These are phyloP conservation scores for Limnephilus marmoratus DNA, from an alignment of 2,888 invertebrate genomes.

Conservation along the genomic window DNA sequence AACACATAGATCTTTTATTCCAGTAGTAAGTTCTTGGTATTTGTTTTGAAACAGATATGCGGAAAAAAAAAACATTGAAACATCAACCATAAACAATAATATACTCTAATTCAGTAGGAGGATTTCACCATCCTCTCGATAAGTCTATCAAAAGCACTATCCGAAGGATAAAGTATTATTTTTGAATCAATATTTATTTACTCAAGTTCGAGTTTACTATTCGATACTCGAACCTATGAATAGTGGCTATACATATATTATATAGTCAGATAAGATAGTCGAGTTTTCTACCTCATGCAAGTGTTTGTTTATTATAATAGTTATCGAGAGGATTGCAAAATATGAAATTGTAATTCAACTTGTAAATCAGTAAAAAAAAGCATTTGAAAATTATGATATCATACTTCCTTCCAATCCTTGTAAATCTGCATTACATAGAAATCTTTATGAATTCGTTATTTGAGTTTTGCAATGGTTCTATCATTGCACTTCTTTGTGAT, in stretches of 20 bases:
- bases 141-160: no score
- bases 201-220: no score
- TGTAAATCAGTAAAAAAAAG: not conserved
- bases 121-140: no score
- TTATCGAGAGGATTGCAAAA: not conserved
- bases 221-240: no score
- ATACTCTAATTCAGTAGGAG: not conserved
- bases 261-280: no score
- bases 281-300: no score
- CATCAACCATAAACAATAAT: not conserved
- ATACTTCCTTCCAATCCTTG: not conserved
- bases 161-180: no score
- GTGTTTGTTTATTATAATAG: no score
- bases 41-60: not conserved
- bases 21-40: constrained; percentile 3
- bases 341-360: not conserved
- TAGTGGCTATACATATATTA: no score
- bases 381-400: not conserved
- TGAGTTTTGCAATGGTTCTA: not conserved
- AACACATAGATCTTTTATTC: constrained; percentile 32
- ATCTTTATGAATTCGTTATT: not conserved
- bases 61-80: not conserved
- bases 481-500: not conserved
- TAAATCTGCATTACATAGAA: not conserved
- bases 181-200: no score